Conservation (phyloP, 92 coral and sea anemone genomes). For the Blastomussa wellsi region DNA sequence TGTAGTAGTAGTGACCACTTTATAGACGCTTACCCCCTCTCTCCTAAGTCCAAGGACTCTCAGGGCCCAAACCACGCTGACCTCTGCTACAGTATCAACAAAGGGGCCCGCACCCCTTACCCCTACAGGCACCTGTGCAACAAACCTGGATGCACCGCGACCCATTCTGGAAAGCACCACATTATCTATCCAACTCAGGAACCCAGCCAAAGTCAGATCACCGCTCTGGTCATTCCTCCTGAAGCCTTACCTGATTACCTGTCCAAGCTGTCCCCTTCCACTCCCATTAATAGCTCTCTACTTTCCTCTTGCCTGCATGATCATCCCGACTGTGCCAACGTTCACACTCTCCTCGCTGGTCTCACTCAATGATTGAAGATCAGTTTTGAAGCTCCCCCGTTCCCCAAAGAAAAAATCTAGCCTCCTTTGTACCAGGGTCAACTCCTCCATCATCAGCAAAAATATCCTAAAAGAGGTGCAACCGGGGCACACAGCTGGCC, state of each 20-base stretch:
- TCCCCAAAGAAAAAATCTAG: neutral
- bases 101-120: neutral
- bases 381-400: neutral
- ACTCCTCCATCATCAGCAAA: neutral
- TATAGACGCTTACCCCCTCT: neutral
- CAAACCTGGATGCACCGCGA: neutral
- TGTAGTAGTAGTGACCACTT: neutral
- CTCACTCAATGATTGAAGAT: neutral
- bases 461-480: slow-evolving; percentile 9
- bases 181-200: neutral
- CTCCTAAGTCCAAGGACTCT: neutral
- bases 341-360: neutral
- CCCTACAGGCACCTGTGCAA: neutral
- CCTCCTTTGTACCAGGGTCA: neutral
- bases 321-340: neutral
- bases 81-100: neutral
- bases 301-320: neutral
- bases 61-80: neutral
- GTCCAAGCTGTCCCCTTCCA: neutral
- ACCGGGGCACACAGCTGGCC: neutral
- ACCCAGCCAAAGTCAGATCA: neutral
- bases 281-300: neutral
- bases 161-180: neutral
- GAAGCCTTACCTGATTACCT: neutral
- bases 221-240: slow-evolving; percentile 6